These are phyloP conservation scores for Hoplias malabaricus DNA, from an alignment of 2,113 vertebrate species.

Conservation along the genomic window DNA sequence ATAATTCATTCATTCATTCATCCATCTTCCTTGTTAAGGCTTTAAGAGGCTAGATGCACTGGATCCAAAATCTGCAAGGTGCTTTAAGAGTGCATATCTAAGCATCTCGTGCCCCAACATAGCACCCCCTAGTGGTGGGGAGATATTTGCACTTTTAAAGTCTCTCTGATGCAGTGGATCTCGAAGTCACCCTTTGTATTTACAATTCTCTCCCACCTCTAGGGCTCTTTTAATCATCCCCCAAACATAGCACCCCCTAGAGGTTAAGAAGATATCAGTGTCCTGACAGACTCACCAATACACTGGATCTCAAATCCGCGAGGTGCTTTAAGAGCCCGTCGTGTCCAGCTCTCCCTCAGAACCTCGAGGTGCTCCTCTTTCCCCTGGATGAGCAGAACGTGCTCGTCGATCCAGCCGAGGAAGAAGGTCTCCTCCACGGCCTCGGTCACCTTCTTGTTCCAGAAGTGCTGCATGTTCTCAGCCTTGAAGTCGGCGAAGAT, in stretches of 20 bases:
- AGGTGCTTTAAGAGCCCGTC: slow-evolving; percentile 84
- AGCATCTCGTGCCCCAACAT: too few species aligned
- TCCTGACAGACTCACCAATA: slow-evolving; percentile 79
- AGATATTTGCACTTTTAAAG: too few species aligned
- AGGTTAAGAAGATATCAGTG: too few species aligned
- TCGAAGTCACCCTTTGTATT: too few species aligned
- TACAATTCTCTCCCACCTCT: too few species aligned
- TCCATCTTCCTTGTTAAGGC: too few species aligned
- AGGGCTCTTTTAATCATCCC: not conserved
- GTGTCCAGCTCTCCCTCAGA: slow-evolving; percentile 87
- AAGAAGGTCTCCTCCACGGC: slow-evolving; percentile 89
- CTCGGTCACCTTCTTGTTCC: slow-evolving; percentile 87
- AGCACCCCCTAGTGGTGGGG: too few species aligned
- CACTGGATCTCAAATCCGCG: slow-evolving; percentile 86
- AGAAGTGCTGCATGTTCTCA: slow-evolving; percentile 93
- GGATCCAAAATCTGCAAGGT: too few species aligned
- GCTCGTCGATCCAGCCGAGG: slow-evolving; percentile 92
- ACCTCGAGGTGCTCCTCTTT: slow-evolving; percentile 88
- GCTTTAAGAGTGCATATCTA: too few species aligned
- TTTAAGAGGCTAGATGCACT: too few species aligned
- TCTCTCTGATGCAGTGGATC: not conserved
- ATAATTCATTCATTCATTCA: too few species aligned
- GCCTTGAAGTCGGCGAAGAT: slow-evolving; percentile 93
- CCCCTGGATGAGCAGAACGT: slow-evolving; percentile 89
- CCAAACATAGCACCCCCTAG: not conserved